Base-by-base conservation (phyloP, 2,797 vertebrate species). In the Ateles fusciceps region DNA sequence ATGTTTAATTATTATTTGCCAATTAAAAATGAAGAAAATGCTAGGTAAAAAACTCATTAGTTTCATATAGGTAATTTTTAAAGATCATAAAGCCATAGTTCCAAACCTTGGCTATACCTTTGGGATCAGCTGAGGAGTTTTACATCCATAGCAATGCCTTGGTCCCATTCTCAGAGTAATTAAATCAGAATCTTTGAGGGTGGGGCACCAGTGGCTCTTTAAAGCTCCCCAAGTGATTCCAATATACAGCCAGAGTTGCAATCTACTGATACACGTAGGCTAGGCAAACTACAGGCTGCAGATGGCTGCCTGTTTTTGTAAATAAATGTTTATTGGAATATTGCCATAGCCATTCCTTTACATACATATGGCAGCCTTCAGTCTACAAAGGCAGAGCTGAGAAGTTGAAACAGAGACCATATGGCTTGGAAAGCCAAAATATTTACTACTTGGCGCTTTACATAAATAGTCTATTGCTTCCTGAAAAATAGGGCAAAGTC, bases 51-150 rank as follows among this genome's bases (percentile, higher is more conserved):
- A 93, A 68, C 78, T 71, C n/a, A 97, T 68, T 33, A 22, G 10
- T 19, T 7, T 64, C 79, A 50, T 14, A 71, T 30, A 97, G 30
- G 68, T 97, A 10, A 26, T 94, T 89, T 68, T 97, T 94, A 76
- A 71, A 71, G 48, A 76, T 83, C 64, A 81, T 52, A 83, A 44
- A 94, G 72, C 57, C 48, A 24, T 83, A 76, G 64, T 83, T 91
- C 44, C 76, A 57, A 95, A 76, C 42, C 2, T 36, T 87, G 50
- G 39, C 22, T 91, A 19, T 33, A 52, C 39, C 59, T 83, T 68
- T 78, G 83, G 55, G 42, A 68, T 87, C 59, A 76, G 36, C n/a
- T 72, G 33, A 84, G 14, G 10, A 87, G 11, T 83, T 95, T 83
- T 83, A 46, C 81, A 93, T 48, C 76, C 44, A 74, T 17, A 72